Base-by-base conservation (phyloP, 2,888 invertebrate genomes). In the Drosophila trichaetosa region DNA sequence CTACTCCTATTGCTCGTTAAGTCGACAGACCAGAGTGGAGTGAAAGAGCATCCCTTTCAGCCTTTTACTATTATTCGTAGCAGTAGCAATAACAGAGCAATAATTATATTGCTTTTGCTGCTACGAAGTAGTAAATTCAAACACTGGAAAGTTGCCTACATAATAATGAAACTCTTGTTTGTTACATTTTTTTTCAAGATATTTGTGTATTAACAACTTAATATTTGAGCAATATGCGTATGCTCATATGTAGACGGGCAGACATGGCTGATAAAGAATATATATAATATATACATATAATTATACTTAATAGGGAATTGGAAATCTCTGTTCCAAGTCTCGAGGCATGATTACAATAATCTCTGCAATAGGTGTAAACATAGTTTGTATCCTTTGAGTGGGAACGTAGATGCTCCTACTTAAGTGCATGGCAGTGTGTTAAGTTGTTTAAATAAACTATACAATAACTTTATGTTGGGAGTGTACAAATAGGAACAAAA, bases 211-310 rank as follows among this genome's bases (percentile, higher is more conserved):
- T 34, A 54, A 34, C 24, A 54, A 36, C 24, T 24, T 36, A 18
- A 54, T 36, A 27, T 18, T 54, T 36, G 18, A 54, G 18, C 36
- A 7, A 56, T 40, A 29, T 53, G 27, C 10, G 27, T 60, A 75
- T 62, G n/a, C 46, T 46, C 27, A 29, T 68, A 69, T 65, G 65
- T 31, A 52, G 58, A 61, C 29, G 54, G 54, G 36, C n/a, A 56
- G 54, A 29, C 27, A 38, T 27, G 56, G 40, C 29, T 56, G 38
- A 56, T 56, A 18, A 56, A 38, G 56, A 56, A 38, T 38, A 56
- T 54, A 36, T 24, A 36, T 24, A 46, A 46, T 46, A 46, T 46
- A 24, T 46, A 46, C 46, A 46, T 24, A 27, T 24, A 27, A 24
- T 46, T 46, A 46, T 46, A 24, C 24, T 24, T 46, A 49, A 49